Conservation (phyloP, 1,140 invertebrate species). For the Musca domestica region DNA sequence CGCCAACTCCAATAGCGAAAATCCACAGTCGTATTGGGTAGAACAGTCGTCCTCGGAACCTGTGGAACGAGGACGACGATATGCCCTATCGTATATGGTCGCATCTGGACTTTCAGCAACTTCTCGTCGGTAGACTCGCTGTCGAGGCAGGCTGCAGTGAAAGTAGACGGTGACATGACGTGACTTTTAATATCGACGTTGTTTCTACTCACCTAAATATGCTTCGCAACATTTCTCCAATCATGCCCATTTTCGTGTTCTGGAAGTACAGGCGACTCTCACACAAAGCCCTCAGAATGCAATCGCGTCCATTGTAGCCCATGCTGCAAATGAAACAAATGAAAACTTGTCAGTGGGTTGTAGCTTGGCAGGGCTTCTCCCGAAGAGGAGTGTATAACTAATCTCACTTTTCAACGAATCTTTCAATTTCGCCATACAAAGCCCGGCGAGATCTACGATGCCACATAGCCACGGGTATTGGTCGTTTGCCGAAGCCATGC, state of each 20-base stretch:
- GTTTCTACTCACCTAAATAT: slow-evolving; percentile 41
- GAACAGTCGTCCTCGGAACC: slow-evolving; percentile 56
- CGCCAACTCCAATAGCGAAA: slow-evolving; percentile 71
- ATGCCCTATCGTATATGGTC: slow-evolving; percentile 64
- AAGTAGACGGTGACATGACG: neutral
- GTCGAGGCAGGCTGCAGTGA: slow-evolving; percentile 64
- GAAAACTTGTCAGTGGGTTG: neutral
- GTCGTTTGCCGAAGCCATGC: slow-evolving; percentile 49
- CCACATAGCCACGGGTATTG: slow-evolving; percentile 56
- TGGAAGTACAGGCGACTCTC: slow-evolving; percentile 65
- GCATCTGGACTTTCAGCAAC: slow-evolving; percentile 65
- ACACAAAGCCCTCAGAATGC: slow-evolving; percentile 70
- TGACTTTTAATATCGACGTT: neutral
- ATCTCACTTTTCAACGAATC: slow-evolving; percentile 58
- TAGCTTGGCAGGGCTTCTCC: neutral
- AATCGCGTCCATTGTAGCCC: slow-evolving; percentile 63
- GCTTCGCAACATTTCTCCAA: slow-evolving; percentile 45
- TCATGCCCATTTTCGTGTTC: slow-evolving; percentile 59
- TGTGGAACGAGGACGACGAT: slow-evolving; percentile 56
- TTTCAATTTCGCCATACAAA: slow-evolving; percentile 61
- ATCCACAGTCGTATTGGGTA: slow-evolving; percentile 64
- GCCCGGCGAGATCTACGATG: slow-evolving; percentile 58
- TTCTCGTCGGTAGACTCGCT: slow-evolving; percentile 62
- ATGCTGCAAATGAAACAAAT: slow-evolving; percentile 33
- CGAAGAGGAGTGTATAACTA: neutral